Evolutionary conservation across 1,140 invertebrate genomes (phyloP).

Genomic region (Macrocentrus cingulum): DNA sequence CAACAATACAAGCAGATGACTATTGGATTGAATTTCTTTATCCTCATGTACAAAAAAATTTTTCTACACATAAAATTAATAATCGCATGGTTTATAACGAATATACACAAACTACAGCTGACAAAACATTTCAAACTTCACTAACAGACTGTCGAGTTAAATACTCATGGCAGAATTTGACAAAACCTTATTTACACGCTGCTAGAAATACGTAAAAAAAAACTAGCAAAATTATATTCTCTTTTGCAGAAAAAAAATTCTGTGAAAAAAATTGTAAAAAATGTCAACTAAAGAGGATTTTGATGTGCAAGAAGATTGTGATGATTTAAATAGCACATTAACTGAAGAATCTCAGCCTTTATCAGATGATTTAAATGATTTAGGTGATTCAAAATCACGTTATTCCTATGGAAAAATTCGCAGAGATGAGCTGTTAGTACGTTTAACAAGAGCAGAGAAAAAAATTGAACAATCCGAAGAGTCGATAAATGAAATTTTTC

Average conservation of each 20-base stretch:
- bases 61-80: slow-evolving; percentile 6
- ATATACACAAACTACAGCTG: no score
- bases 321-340: slow-evolving; percentile 8
- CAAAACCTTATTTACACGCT: slow-evolving; percentile 21
- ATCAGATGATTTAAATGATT: background rate
- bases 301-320: background rate
- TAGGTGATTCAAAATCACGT: background rate
- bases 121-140: slow-evolving; percentile 33
- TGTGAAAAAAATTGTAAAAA: background rate
- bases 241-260: background rate
- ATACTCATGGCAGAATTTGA: slow-evolving; percentile 34
- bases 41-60: background rate
- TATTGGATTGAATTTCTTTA: slow-evolving; percentile 25
- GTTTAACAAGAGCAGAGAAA: slow-evolving; percentile 24
- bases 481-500: background rate
- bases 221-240: background rate
- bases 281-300: background rate
- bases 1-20: slow-evolving; percentile 14
- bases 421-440: slow-evolving; percentile 22
- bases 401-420: background rate
- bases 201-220: background rate
- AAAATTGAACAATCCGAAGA: slow-evolving; percentile 31
- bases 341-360: background rate
- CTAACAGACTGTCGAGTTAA: slow-evolving; percentile 23
- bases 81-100: slow-evolving; percentile 28